A percentile compares a stretch with the other conserved stretches of the same genome.
These are phyloP conservation scores for Myotis pilosus DNA, from an alignment of 2,797 vertebrate species.

Conservation along the genomic window DNA sequence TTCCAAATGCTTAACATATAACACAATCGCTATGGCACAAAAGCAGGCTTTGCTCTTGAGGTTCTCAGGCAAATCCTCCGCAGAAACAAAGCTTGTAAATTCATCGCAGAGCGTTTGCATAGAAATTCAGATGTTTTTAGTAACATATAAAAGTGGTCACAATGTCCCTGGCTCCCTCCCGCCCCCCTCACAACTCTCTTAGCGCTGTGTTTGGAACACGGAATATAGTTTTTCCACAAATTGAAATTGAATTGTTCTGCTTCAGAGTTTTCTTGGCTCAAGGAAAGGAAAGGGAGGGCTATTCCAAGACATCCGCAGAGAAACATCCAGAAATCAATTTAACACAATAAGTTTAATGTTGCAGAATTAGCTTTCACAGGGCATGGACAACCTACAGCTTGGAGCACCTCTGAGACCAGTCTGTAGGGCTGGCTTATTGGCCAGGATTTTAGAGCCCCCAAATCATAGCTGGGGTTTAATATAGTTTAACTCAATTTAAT, in stretches of 20 bases:
- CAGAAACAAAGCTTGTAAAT: not conserved
- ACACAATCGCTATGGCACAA: constrained; percentile 17
- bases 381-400: not conserved
- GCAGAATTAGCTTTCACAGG: not conserved
- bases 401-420: not conserved
- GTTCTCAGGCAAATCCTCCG: constrained; percentile 30
- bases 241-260: constrained; percentile 71
- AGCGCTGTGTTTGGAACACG: not conserved
- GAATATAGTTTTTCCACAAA: constrained; percentile 48
- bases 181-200: not conserved
- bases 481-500: not conserved
- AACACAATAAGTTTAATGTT: constrained; percentile 46
- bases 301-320: constrained; percentile 67
- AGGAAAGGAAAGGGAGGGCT: constrained; percentile 43
- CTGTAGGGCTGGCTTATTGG: not conserved
- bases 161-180: not conserved
- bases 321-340: constrained; percentile 70
- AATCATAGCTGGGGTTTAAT: not conserved
- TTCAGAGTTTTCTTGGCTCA: constrained; percentile 75
- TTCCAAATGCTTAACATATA: constrained; percentile 73
- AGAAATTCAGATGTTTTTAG: constrained; percentile 32
- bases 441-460: not conserved
- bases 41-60: constrained; percentile 29
- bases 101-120: not conserved
- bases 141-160: not conserved